phyloP scores from a whole-genome alignment of 2,888 invertebrate species.

The Pantelozetes paolii region DNA sequence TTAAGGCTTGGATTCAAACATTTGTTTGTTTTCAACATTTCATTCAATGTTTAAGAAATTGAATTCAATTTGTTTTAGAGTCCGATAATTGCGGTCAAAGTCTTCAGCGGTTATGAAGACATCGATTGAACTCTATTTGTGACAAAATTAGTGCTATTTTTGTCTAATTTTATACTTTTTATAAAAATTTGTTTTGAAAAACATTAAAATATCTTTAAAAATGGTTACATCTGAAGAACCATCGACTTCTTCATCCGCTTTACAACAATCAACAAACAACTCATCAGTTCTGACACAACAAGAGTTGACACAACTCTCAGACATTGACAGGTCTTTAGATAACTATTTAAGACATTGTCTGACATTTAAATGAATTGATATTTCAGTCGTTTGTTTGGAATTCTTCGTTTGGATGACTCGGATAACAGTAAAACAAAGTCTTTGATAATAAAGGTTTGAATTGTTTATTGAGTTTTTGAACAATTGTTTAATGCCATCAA shows the following conservation, averaged over 20 bases:
- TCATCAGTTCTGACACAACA: constrained; percentile 60
- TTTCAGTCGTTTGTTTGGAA: constrained; percentile 82
- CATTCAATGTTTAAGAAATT: too few species aligned
- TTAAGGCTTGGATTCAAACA: too few species aligned
- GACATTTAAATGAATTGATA: neutral
- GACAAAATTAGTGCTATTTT: too few species aligned
- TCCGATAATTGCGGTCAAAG: too few species aligned
- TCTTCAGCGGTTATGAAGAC: too few species aligned
- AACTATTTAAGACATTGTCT: too few species aligned
- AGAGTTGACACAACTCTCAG: constrained; percentile 77
- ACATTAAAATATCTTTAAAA: neutral
- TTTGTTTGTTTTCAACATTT: too few species aligned
- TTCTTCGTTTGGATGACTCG: constrained; percentile 71
- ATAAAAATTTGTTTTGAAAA: neutral
- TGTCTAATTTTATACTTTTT: too few species aligned
- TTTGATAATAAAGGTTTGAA: constrained; percentile 66
- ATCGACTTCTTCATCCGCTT: neutral
- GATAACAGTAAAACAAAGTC: constrained; percentile 76
- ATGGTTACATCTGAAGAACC: constrained; percentile 25
- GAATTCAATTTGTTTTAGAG: too few species aligned
- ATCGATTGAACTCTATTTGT: too few species aligned
- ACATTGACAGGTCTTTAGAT: constrained; percentile 89
- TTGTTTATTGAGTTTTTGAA: neutral
- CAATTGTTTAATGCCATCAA: neutral
- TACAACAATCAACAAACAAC: neutral